Evolutionary conservation across 2,888 invertebrate genomes (phyloP).

Genomic region (Trisateles emortualis): DNA sequence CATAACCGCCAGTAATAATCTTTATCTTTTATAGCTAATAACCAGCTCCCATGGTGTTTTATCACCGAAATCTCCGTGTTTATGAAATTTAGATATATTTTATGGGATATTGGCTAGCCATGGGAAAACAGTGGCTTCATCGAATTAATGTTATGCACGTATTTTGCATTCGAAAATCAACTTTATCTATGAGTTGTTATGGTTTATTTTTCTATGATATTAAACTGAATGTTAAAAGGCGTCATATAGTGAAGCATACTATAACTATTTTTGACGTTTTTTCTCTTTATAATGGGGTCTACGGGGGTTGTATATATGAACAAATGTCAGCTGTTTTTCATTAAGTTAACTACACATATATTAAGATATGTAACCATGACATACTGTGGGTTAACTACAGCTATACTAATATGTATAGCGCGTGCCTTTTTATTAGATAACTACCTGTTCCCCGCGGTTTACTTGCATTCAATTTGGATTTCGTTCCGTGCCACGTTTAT

Average conservation of each 20-base stretch:
- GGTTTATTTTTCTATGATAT: slow-evolving; percentile 1
- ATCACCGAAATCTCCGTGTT: slow-evolving; percentile 57
- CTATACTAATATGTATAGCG: no score
- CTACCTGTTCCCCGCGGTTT: no score
- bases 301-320: no score
- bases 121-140: slow-evolving; percentile 57
- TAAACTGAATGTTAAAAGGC: neutral
- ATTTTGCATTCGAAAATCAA: neutral
- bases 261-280: slow-evolving; percentile 2
- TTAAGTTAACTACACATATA: neutral
- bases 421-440: no score
- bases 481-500: no score
- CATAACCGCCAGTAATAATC: slow-evolving; percentile 40
- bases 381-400: no score
- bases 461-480: no score
- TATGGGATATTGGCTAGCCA: slow-evolving; percentile 46
- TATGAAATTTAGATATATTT: slow-evolving; percentile 58
- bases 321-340: neutral
- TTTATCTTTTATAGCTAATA: slow-evolving; percentile 45
- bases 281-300: neutral
- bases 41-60: slow-evolving; percentile 57
- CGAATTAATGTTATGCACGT: slow-evolving; percentile 40
- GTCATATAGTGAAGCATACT: slow-evolving; percentile 9
- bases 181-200: neutral
- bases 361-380: no score